Evolutionary conservation across 2,113 vertebrate species (phyloP).

Genomic region (Canis aureus): DNA sequence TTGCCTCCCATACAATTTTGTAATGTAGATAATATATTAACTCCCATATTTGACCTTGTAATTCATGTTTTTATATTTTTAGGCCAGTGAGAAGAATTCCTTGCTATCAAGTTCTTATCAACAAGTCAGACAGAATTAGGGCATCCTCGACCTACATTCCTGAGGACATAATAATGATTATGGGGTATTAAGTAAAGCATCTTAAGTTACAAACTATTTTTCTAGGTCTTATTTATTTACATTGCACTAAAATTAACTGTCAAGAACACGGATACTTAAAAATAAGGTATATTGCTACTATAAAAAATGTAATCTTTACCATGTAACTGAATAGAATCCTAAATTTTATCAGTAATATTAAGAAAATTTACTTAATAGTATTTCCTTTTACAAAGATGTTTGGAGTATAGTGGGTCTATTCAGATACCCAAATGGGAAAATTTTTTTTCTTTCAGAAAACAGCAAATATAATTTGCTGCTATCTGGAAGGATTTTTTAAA

Average conservation of each 20-base stretch:
- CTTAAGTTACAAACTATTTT: slow-evolving; percentile 62
- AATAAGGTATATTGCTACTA: background rate
- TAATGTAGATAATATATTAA: background rate
- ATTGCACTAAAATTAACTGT: slow-evolving; percentile 30
- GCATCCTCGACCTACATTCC: slow-evolving; percentile 71
- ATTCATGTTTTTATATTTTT: slow-evolving; percentile 71
- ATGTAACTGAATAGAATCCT: background rate
- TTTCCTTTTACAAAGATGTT: background rate
- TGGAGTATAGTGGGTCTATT: background rate
- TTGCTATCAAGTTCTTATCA: slow-evolving; percentile 79
- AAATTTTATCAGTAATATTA: slow-evolving; percentile 52
- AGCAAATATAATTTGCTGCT: slow-evolving; percentile 17
- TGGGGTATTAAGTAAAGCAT: slow-evolving; percentile 72
- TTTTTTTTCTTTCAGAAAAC: slow-evolving; percentile 15
- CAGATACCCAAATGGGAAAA: background rate
- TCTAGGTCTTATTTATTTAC: slow-evolving; percentile 62
- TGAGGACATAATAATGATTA: slow-evolving; percentile 73
- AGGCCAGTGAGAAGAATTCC: slow-evolving; percentile 73
- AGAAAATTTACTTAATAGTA: slow-evolving; percentile 7
- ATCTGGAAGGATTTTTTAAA: background rate
- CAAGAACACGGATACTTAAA: slow-evolving; percentile 24
- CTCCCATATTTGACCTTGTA: background rate
- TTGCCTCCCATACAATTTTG: background rate
- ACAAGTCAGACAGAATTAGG: slow-evolving; percentile 71
- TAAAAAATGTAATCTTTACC: background rate